phyloP scores from a whole-genome alignment of 2,113 vertebrate genomes.

The Morone saxatilis region DNA sequence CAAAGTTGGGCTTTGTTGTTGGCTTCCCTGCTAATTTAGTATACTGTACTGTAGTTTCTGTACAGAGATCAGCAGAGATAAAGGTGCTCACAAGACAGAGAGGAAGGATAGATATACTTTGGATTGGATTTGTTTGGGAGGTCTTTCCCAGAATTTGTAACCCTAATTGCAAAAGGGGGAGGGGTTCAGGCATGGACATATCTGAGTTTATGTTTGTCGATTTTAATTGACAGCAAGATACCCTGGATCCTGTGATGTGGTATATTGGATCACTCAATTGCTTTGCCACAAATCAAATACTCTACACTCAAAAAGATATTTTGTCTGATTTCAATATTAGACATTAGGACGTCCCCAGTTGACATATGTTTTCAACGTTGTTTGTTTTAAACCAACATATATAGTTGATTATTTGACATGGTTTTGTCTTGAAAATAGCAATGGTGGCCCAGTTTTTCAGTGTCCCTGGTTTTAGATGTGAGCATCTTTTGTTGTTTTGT shows the following conservation, averaged over 20 bases:
- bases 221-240: background rate
- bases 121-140: background rate
- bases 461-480: background rate
- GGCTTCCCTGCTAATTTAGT: background rate
- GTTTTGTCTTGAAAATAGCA: background rate
- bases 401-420: background rate
- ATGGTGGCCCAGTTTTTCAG: conserved; percentile 3
- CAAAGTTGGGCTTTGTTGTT: conserved; percentile 2
- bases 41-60: background rate
- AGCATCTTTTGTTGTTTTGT: conserved; percentile 39
- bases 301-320: background rate
- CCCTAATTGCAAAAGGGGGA: too few species aligned
- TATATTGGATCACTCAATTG: background rate
- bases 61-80: background rate
- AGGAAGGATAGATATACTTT: background rate
- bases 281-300: too few species aligned
- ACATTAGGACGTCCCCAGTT: background rate
- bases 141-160: background rate
- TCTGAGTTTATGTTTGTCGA: too few species aligned
- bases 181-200: too few species aligned
- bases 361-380: background rate
- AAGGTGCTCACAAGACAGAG: background rate
- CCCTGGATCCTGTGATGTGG: background rate
- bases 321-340: background rate
- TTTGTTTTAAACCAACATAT: conserved; percentile 1